phyloP scores from a whole-genome alignment of 2,797 vertebrate species.

The Hydrocynus forskahlii region DNA sequence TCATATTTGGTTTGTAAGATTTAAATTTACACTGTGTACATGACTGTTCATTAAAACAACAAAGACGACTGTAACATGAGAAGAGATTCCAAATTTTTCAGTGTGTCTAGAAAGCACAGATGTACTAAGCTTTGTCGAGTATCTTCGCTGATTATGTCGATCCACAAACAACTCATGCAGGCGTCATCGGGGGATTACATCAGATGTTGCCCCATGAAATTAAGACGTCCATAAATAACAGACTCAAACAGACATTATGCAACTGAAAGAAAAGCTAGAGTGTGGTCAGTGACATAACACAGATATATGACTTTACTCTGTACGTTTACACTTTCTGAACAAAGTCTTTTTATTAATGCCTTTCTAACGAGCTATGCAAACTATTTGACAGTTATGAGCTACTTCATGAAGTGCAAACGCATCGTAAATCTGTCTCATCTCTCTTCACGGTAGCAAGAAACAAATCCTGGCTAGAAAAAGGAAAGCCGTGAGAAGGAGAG shows the following conservation, averaged over 20 bases:
- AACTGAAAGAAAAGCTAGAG: not conserved
- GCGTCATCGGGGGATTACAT: too few relatives aligned
- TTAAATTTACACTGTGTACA: too few relatives aligned
- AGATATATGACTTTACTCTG: not conserved
- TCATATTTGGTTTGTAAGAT: too few relatives aligned
- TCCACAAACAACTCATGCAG: too few relatives aligned
- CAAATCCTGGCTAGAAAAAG: not conserved
- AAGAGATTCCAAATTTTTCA: too few relatives aligned
- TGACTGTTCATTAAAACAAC: too few relatives aligned
- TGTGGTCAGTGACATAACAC: not conserved
- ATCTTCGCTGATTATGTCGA: too few relatives aligned
- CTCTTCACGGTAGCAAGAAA: not conserved
- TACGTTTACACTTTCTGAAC: not conserved
- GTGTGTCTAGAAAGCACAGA: too few relatives aligned
- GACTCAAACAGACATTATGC: not conserved
- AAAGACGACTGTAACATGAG: too few relatives aligned
- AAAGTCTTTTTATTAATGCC: not conserved
- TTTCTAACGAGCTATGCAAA: constrained; percentile 1
- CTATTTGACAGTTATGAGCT: constrained; percentile 10
- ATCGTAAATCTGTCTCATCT: not conserved
- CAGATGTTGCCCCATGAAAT: too few relatives aligned
- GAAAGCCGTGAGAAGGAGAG: not conserved
- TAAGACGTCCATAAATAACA: too few relatives aligned
- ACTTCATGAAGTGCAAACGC: not conserved
- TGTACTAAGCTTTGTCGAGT: too few relatives aligned